Conservation (phyloP, 2,797 vertebrate genomes). For the Coregonus sp. region DNA sequence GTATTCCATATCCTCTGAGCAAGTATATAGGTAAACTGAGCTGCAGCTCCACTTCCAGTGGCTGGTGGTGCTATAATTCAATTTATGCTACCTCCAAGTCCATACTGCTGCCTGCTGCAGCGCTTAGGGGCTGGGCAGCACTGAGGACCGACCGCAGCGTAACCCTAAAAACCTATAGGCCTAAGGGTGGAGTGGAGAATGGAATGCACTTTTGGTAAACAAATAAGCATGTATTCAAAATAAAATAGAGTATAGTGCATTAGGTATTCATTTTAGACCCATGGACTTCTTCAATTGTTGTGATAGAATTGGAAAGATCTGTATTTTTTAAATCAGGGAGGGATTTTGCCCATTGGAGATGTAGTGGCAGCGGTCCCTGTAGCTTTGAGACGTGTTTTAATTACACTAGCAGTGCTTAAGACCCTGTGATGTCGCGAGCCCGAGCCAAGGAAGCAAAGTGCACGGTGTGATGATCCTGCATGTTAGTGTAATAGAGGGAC, state of each 20-base stretch:
- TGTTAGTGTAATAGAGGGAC: conserved; percentile 18
- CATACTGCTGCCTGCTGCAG: conserved; percentile 28
- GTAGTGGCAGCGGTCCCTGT: neutral
- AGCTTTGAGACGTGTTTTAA: conserved; percentile 34
- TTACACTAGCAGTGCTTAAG: conserved; percentile 36
- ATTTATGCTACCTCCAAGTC: conserved; percentile 51
- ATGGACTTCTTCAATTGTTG: neutral
- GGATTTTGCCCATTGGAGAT: neutral
- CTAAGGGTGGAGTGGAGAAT: neutral
- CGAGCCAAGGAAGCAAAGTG: conserved; percentile 23
- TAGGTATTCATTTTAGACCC: neutral
- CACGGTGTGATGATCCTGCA: conserved; percentile 12
- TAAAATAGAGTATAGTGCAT: neutral
- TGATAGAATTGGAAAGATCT: neutral
- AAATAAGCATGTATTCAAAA: neutral
- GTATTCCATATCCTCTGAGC: neutral
- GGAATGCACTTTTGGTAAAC: neutral
- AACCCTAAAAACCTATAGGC: conserved; percentile 7
- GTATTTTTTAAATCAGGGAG: neutral
- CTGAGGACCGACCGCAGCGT: conserved; percentile 21
- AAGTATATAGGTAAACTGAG: conserved; percentile 16
- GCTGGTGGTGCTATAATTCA: conserved; percentile 80
- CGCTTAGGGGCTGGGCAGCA: conserved; percentile 20
- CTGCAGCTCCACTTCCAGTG: conserved; percentile 61
- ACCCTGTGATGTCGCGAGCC: conserved; percentile 25